These are phyloP conservation scores for Silurus asotus DNA, from an alignment of 2,113 vertebrate species.

Conservation along the genomic window DNA sequence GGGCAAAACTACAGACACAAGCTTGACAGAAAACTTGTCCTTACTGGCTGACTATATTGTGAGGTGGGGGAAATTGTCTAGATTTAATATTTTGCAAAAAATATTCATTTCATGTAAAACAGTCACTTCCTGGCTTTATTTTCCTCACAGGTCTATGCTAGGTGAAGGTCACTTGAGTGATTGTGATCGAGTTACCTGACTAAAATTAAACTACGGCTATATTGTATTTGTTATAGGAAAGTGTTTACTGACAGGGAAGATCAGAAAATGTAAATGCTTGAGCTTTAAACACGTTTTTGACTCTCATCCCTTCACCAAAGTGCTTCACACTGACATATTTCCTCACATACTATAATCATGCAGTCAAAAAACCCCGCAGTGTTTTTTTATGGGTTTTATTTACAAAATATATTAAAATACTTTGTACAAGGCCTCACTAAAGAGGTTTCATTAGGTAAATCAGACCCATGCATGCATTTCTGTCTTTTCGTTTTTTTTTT, in stretches of 20 bases:
- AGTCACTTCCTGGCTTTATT: background rate
- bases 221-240: background rate
- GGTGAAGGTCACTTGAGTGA: background rate
- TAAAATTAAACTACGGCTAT: background rate
- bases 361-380: slow-evolving; percentile 38
- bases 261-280: background rate
- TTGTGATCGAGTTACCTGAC: background rate
- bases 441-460: slow-evolving; percentile 82
- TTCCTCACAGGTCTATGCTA: background rate
- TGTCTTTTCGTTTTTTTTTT: slow-evolving; percentile 69
- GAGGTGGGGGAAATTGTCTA: background rate
- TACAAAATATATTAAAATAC: slow-evolving; percentile 99
- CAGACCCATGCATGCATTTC: slow-evolving; percentile 94
- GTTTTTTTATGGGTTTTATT: slow-evolving; percentile 88
- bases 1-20: background rate
- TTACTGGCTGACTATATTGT: background rate
- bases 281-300: background rate
- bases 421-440: slow-evolving; percentile 94
- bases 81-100: background rate
- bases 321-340: background rate
- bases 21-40: background rate
- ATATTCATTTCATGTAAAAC: background rate
- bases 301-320: background rate
- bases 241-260: background rate
- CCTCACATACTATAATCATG: background rate